Evolutionary conservation across 2,113 vertebrate species (phyloP).

Genomic region (Crotalus viridis): DNA sequence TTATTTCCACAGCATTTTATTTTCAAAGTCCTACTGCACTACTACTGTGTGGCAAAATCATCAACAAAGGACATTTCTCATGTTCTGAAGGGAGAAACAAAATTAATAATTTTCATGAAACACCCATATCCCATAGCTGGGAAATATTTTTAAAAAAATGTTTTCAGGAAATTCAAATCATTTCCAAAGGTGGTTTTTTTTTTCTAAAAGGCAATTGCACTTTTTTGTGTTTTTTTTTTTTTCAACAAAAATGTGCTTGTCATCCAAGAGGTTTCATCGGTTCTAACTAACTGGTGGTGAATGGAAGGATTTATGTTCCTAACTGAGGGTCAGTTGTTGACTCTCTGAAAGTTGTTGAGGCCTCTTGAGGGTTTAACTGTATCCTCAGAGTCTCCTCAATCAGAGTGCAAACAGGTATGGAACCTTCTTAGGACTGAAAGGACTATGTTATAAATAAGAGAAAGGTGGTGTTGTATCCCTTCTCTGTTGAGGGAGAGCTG

Average conservation of each 20-base stretch:
- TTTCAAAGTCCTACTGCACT: not conserved
- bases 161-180: not conserved
- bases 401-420: not conserved
- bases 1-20: not conserved
- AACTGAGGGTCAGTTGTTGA: not conserved
- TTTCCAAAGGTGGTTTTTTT: not conserved
- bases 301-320: not conserved
- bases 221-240: not conserved
- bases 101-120: not conserved
- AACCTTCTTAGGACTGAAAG: not conserved
- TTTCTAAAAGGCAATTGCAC: not conserved
- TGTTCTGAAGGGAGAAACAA: not conserved
- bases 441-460: not conserved
- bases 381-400: not conserved
- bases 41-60: not conserved
- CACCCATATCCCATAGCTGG: not conserved
- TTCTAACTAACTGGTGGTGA: not conserved
- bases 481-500: not conserved
- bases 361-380: not conserved
- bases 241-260: not conserved
- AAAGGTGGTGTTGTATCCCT: not conserved
- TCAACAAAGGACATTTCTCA: not conserved
- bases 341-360: not conserved
- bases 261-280: not conserved
- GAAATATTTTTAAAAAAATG: not conserved